Conservation (phyloP, 2,113 vertebrate species). For the Isurus oxyrinchus region DNA sequence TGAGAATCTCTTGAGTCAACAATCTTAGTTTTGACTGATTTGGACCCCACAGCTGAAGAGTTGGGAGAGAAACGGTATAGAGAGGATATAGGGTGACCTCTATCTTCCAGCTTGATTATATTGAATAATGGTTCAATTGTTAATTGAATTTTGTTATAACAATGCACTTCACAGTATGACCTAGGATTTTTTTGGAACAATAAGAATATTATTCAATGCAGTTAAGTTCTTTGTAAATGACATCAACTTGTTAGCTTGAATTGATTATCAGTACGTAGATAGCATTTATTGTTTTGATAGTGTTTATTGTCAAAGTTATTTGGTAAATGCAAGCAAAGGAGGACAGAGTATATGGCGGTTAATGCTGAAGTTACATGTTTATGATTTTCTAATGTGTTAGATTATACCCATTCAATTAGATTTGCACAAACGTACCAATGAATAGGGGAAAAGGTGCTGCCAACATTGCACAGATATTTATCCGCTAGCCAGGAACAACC, state of each 20-base stretch:
- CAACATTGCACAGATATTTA: neutral
- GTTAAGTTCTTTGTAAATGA: neutral
- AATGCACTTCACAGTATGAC: neutral
- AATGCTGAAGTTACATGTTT: neutral
- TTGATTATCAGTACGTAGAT: neutral
- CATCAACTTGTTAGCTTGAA: neutral
- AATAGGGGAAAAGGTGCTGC: neutral
- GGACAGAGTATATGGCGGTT: neutral
- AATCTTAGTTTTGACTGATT: slow-evolving; percentile 17
- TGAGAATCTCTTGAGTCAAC: neutral
- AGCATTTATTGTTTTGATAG: neutral
- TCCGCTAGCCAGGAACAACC: neutral
- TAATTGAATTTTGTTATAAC: slow-evolving; percentile 3
- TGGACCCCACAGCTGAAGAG: neutral
- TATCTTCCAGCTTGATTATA: neutral
- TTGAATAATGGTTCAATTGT: slow-evolving; percentile 17
- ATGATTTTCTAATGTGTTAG: neutral
- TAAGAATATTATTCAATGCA: neutral
- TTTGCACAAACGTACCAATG: neutral
- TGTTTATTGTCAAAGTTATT: neutral
- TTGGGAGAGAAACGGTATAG: neutral
- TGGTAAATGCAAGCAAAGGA: neutral
- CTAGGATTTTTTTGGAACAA: neutral
- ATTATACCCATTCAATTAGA: neutral
- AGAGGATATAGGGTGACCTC: neutral